Evolutionary conservation across 2,113 vertebrate species (phyloP), one percentile per base, ranked within the genome.

Genomic region (Sinocyclocheilus anshuiensis): DNA sequence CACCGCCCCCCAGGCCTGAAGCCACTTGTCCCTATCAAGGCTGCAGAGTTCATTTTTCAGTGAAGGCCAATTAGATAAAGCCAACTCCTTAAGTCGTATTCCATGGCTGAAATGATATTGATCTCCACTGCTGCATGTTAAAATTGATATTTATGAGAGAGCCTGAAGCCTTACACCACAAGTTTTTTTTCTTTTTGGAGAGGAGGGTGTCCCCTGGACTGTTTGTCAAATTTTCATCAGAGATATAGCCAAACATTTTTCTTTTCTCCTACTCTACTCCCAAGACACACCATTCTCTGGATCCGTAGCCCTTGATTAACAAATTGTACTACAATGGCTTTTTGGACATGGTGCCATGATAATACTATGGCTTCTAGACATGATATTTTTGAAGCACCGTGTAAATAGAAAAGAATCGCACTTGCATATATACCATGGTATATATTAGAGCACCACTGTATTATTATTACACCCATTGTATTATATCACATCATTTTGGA

Each of bases 11-110:
- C 85, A 29, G 45, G 69, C 69, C 81, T 86, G 67, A 86, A 90
- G 87, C 91, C 89, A 80, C 89, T 90, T 87, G 87, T 89, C 90
- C 92, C 88, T 89, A 91, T 92, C 92, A 90, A 92, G 91, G 86
- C 89, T 84, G 7, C 78, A 83, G 88, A 94, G 91, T 92, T 94
- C 93, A 95, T 95, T 95, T 94, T 94, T 95, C 94, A 95, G 91
- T 90, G 84, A 76, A 89, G 89, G 90, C 92, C 94, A 94, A 95
- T 95, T 95, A 94, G 92, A 93, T 95, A 94, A 95, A 95, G 93
- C 92, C 92, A 94, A 94, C 93, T 93, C 89, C 92, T 91, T 84
- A 85, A 92, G 93, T 93, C 90, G 90, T 93, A 84, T 92, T 94
- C 91, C 92, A 93, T 93, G 92, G 91, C 92, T 93, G 93, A 94